Conservation (phyloP, 1,140 invertebrate species). For the Aphidius ervi region DNA sequence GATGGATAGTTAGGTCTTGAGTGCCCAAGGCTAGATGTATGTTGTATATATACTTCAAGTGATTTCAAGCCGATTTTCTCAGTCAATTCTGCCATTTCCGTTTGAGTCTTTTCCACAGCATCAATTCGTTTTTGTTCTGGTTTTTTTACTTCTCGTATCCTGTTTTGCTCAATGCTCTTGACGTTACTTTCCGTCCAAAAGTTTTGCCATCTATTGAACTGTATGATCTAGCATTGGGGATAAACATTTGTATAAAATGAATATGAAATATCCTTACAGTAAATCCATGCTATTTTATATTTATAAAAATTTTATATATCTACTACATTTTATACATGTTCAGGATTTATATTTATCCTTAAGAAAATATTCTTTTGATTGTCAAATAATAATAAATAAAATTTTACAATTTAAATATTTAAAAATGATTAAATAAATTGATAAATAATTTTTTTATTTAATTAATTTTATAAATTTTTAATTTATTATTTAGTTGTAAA, state of each 20-base stretch:
- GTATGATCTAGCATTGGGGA: conserved; percentile 26
- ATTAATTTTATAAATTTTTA: no score
- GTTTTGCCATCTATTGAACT: conserved; percentile 31
- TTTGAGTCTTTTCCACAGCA: conserved; percentile 23
- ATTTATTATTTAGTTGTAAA: no score
- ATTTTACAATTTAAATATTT: no score
- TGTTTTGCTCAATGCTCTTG: conserved; percentile 22
- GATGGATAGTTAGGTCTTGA: background rate
- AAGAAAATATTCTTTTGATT: no score
- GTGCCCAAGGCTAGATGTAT: no score
- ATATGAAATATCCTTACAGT: background rate
- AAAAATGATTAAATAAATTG: no score
- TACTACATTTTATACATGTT: no score
- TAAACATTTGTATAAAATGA: conserved; percentile 8
- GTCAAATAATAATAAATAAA: no score
- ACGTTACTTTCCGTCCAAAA: conserved; percentile 26
- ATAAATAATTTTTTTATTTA: no score
- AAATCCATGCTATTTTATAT: no score
- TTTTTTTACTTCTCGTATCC: conserved; percentile 19
- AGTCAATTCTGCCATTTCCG: conserved; percentile 22
- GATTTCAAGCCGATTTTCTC: conserved; percentile 4
- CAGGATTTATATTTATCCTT: no score
- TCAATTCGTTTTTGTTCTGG: conserved; percentile 18
- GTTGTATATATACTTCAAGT: background rate
- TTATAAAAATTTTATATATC: no score